Conservation (phyloP, 2,113 vertebrate genomes). For the Albula glossodonta region DNA sequence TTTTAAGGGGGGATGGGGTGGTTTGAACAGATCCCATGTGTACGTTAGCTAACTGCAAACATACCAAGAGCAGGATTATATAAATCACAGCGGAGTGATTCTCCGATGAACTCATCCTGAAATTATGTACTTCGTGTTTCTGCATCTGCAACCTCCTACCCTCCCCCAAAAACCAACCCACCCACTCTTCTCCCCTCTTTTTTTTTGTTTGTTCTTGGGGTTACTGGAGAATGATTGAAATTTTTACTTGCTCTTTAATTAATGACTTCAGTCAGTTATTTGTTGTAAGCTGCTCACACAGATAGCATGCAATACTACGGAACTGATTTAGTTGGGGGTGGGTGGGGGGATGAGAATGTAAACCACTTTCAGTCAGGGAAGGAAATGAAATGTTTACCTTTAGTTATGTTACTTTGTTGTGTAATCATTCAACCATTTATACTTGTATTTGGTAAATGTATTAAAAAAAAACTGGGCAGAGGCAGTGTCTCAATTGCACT, state of each 20-base stretch:
- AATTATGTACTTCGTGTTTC: constrained; percentile 77
- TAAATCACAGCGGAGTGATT: constrained; percentile 67
- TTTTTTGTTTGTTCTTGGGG: constrained; percentile 32
- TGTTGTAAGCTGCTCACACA: not conserved
- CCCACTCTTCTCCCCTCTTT: not conserved
- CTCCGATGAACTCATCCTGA: constrained; percentile 73
- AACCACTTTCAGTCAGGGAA: too few relatives aligned
- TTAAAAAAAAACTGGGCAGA: too few relatives aligned
- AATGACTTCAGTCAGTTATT: constrained; percentile 42
- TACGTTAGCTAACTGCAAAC: constrained; percentile 70
- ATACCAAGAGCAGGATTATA: constrained; percentile 63
- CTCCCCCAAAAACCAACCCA: not conserved
- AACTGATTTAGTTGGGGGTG: too few relatives aligned
- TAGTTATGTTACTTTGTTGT: too few relatives aligned
- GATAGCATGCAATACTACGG: too few relatives aligned
- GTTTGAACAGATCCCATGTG: constrained; percentile 35
- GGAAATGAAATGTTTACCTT: too few relatives aligned
- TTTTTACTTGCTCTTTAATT: constrained; percentile 54
- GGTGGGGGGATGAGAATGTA: too few relatives aligned
- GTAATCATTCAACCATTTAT: too few relatives aligned
- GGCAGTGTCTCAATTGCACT: too few relatives aligned
- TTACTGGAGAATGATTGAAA: constrained; percentile 50
- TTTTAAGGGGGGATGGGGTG: not conserved
- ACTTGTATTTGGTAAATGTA: too few relatives aligned
- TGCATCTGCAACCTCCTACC: constrained; percentile 69